Base-by-base conservation (phyloP, 92 coral and sea anemone genomes). In the Epizoanthus fatuus region DNA sequence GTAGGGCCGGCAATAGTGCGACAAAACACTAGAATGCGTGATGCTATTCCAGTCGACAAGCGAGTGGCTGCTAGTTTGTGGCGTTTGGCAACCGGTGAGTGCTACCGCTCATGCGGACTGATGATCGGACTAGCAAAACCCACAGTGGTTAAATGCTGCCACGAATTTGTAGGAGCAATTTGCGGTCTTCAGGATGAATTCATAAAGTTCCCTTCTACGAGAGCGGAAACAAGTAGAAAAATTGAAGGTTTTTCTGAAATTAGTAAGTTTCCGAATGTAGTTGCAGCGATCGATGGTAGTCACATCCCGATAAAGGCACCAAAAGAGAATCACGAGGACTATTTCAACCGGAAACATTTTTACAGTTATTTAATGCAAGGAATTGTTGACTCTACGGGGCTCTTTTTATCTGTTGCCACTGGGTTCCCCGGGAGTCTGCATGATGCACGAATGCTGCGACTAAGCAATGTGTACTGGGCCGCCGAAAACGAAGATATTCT, bases 201-300 rank as follows among this genome's bases (percentile, higher is more conserved):
- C 60, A 79, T 77, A 11, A 84, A 89, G 71, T 78, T 84, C 22
- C 85, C 85, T 11, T 16, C 89, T 6, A 84, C 86, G 10, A 68
- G 76, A 71, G 92, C 85, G n/a, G 86, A 84, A 76, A 59, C 83
- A 12, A 40, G 45, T n/a, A 76, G 44, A 19, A 89, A 77, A 84
- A 77, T 89, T 53, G 88, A 89, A 69, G 73, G 85, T 0, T 75
- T 84, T 55, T 59, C 86, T 10, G 47, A 72, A 11, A 73, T 32
- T 17, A 71, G 89, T 52, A 72, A 89, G 47, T 39, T 89, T 70
- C 90, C 90, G 14, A 89, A 85, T 79, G 86, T 89, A 13, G 67
- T 77, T 7, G 89, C 83, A 15, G 79, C 86, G 15, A 64, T 85
- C 35, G 35, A 29, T 29, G 35, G 35, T 29, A 29, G 35, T 29